A percentile compares a stretch with the other conserved stretches of the same genome.
Evolutionary conservation across 2,888 invertebrate species (phyloP).

Genomic region (Ephialtes manifestator): DNA sequence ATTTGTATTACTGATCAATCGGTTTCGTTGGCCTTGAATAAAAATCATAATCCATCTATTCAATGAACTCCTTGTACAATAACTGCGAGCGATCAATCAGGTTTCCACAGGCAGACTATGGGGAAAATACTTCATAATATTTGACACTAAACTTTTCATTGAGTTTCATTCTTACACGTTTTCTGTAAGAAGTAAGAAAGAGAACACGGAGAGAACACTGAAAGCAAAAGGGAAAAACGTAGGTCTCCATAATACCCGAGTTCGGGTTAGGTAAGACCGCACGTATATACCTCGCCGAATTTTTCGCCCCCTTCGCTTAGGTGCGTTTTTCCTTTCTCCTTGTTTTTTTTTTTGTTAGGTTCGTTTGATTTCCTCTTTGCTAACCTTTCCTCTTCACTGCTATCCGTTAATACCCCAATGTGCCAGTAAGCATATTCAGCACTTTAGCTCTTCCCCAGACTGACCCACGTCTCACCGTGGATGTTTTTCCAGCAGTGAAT

Average conservation of each 20-base stretch:
- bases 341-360: constrained; percentile 22
- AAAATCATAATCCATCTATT: constrained; percentile 2
- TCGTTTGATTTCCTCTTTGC: constrained; percentile 34
- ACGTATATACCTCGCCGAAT: constrained; percentile 42
- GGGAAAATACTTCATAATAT: constrained; percentile 59
- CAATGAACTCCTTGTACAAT: not conserved
- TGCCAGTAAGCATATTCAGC: constrained; percentile 58
- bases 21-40: not conserved
- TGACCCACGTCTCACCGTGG: constrained; percentile 4
- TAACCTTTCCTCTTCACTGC: not conserved
- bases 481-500: constrained; percentile 40
- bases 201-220: not conserved
- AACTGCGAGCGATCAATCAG: constrained; percentile 32
- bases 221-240: not conserved
- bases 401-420: constrained; percentile 47
- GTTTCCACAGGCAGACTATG: constrained; percentile 13
- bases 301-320: constrained; percentile 34
- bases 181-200: not conserved
- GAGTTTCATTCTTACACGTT: constrained; percentile 48
- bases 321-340: constrained; percentile 19
- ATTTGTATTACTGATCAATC: too few relatives aligned
- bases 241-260: constrained; percentile 56
- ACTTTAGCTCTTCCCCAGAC: constrained; percentile 40
- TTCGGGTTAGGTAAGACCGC: constrained; percentile 45
- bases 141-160: constrained; percentile 31